Conservation (phyloP, 2,113 vertebrate species). For the Melanotaenia duboulayi region DNA sequence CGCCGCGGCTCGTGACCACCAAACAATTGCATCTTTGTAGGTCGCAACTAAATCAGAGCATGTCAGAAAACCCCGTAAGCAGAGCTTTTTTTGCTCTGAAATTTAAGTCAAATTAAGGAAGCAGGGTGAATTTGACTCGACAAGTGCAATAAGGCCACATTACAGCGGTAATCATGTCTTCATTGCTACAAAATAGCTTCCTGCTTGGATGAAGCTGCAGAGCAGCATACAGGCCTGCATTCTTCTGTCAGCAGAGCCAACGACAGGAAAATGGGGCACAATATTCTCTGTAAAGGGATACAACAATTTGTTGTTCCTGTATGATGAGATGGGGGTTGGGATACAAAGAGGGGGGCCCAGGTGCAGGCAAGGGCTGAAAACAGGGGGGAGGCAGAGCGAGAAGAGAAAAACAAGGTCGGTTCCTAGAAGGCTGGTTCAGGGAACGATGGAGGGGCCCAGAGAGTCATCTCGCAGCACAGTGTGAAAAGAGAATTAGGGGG, state of each 20-base stretch:
- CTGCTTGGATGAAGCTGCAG: conserved; percentile 51
- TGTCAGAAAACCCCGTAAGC: conserved; percentile 18
- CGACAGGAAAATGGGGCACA: conserved; percentile 21
- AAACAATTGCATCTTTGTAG: conserved; percentile 75
- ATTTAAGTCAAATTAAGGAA: conserved; percentile 58
- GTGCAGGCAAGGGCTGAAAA: conserved; percentile 40
- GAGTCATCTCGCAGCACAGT: conserved; percentile 48
- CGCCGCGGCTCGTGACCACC: conserved; percentile 17
- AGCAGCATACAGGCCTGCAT: conserved; percentile 12
- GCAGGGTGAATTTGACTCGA: conserved; percentile 44
- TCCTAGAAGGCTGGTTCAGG: conserved; percentile 42
- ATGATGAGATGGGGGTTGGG: not conserved
- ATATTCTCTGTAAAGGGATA: conserved; percentile 10
- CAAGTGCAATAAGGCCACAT: conserved; percentile 55
- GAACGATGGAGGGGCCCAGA: conserved; percentile 29
- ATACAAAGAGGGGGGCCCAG: conserved; percentile 17
- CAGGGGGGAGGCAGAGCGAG: not conserved
- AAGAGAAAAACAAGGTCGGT: conserved; percentile 34
- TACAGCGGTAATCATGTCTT: conserved; percentile 44
- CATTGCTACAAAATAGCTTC: conserved; percentile 52
- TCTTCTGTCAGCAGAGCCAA: conserved; percentile 28
- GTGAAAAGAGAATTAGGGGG: conserved; percentile 35
- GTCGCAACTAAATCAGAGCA: conserved; percentile 34
- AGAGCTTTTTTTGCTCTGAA: conserved; percentile 2
- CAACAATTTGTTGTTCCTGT: conserved; percentile 30